phyloP scores from a whole-genome alignment of 2,113 vertebrate species.

The Neopipo cinnamomea region DNA sequence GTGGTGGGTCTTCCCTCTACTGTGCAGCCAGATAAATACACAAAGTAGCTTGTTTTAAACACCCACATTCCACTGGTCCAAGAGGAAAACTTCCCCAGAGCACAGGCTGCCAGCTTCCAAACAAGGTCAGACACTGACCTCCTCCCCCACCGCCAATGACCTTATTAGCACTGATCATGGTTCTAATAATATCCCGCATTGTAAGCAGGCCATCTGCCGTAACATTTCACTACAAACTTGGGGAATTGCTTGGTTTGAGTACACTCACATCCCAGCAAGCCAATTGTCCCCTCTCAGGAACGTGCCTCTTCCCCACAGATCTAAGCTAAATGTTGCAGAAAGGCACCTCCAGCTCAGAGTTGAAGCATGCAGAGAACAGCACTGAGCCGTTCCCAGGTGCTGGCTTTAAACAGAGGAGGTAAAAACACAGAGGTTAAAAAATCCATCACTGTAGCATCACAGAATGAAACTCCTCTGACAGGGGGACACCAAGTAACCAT shows the following conservation, averaged over 20 bases:
- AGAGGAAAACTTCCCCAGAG: background rate
- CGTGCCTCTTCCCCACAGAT: background rate
- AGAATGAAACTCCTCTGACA: background rate
- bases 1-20: background rate
- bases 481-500: background rate
- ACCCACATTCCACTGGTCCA: background rate
- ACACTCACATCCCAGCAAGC: background rate
- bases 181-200: conserved; percentile 62
- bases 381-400: background rate
- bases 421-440: background rate
- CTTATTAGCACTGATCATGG: conserved; percentile 66
- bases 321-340: background rate
- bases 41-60: background rate
- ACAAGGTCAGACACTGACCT: conserved; percentile 37
- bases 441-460: background rate
- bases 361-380: background rate
- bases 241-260: background rate
- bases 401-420: background rate
- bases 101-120: conserved; percentile 34
- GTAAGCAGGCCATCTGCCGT: conserved; percentile 26
- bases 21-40: background rate
- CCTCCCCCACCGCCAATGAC: conserved; percentile 29
- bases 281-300: background rate
- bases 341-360: background rate
- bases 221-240: conserved; percentile 49